phyloP scores from a whole-genome alignment of 2,797 vertebrate species.

The Enteromius argenteus region DNA sequence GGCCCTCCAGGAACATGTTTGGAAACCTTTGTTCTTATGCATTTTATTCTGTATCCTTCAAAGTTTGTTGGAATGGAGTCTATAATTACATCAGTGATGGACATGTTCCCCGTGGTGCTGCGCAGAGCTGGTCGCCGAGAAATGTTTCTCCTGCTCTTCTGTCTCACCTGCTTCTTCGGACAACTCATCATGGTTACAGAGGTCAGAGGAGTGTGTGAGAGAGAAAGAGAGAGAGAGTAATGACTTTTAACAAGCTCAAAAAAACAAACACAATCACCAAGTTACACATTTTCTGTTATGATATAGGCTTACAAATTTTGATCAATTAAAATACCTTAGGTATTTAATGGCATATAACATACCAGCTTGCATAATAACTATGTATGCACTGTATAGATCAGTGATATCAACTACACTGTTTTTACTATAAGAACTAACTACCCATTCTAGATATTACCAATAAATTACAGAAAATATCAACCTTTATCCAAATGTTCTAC shows the following conservation, averaged over 20 bases:
- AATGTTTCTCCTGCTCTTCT: constrained; percentile 64
- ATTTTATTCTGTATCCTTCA: background rate
- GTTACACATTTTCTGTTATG: too few relatives aligned
- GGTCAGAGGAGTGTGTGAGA: constrained; percentile 67
- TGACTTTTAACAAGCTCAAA: too few relatives aligned
- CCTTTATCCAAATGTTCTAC: background rate
- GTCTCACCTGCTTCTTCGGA: constrained; percentile 58
- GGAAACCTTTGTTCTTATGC: background rate
- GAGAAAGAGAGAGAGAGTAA: background rate
- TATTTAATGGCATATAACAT: too few relatives aligned
- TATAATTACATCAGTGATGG: constrained; percentile 60
- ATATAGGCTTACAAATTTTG: too few relatives aligned
- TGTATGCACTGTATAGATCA: background rate
- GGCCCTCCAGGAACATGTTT: background rate
- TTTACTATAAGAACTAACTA: background rate
- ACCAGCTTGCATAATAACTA: too few relatives aligned
- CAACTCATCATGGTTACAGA: constrained; percentile 64
- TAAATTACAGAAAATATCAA: background rate
- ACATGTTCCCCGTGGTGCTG: constrained; percentile 63
- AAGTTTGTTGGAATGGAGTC: constrained; percentile 68
- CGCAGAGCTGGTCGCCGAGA: constrained; percentile 52
- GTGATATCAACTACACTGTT: background rate
- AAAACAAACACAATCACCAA: too few relatives aligned
- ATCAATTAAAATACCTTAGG: too few relatives aligned
- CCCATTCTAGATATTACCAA: background rate